Evolutionary conservation across 2,888 invertebrate genomes (phyloP).

Genomic region (Hirtodrosophila cameraria): DNA sequence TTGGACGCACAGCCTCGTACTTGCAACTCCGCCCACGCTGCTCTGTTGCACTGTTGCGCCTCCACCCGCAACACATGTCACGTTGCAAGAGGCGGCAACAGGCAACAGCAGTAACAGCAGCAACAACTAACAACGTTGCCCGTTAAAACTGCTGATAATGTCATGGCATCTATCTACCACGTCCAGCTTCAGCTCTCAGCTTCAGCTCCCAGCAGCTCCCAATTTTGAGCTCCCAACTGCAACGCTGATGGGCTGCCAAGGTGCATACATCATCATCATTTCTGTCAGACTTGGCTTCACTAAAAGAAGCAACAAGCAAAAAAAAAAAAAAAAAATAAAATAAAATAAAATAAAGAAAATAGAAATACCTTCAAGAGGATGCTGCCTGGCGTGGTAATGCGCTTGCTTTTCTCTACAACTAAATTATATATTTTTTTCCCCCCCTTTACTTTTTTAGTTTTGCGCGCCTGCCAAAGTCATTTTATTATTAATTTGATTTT

Average conservation of each 20-base stretch:
- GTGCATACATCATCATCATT: conserved; percentile 79
- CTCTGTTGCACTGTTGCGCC: background rate
- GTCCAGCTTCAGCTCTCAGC: conserved; percentile 18
- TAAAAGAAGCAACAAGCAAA: conserved; percentile 6
- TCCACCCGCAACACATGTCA: background rate
- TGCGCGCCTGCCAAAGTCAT: conserved; percentile 34
- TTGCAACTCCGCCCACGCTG: conserved; percentile 1
- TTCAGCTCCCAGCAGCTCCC: conserved; percentile 7
- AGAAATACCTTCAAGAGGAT: conserved; percentile 45
- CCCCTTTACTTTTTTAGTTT: too few relatives aligned
- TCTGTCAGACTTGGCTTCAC: conserved; percentile 57
- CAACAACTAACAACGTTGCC: conserved; percentile 46
- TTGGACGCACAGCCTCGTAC: background rate
- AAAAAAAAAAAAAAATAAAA: conserved; percentile 3
- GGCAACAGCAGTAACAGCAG: conserved; percentile 29
- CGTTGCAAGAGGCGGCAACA: conserved; percentile 26
- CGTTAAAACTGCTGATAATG: conserved; percentile 70
- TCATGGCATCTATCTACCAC: conserved; percentile 55
- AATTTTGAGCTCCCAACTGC: conserved; percentile 25
- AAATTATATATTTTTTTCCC: conserved; percentile 67
- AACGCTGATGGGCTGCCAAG: conserved; percentile 67
- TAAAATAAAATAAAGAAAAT: conserved; percentile 8
- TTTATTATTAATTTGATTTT: conserved; percentile 57
- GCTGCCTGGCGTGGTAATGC: conserved; percentile 40
- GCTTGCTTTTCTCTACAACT: conserved; percentile 73